Percentiles rank a stretch among this genome's conserved stretches.
phyloP scores from a whole-genome alignment of 2,797 vertebrate species.

The Falco columbarius region DNA sequence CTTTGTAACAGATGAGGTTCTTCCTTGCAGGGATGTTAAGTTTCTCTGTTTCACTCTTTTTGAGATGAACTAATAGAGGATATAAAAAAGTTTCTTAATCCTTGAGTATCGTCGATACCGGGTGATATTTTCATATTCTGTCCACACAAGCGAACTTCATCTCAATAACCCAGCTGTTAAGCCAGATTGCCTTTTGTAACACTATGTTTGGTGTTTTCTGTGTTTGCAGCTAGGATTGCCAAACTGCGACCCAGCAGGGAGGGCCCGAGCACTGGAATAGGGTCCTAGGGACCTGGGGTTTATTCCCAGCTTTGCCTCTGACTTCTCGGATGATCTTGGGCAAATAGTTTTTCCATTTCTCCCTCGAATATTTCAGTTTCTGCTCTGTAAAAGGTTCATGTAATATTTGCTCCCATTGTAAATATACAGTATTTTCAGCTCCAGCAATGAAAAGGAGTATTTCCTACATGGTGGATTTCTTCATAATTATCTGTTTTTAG shows the following conservation, averaged over 20 bases:
- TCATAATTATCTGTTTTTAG: not conserved
- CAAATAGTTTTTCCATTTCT: not conserved
- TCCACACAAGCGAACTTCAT: not conserved
- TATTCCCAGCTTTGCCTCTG: not conserved
- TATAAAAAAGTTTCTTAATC: not conserved
- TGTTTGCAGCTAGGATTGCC: not conserved
- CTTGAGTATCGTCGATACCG: not conserved
- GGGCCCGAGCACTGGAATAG: not conserved
- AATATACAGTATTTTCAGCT: not conserved
- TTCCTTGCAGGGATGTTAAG: not conserved
- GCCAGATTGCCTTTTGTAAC: not conserved
- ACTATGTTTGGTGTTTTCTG: not conserved
- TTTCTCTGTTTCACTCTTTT: not conserved
- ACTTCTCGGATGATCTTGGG: not conserved
- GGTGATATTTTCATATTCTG: not conserved
- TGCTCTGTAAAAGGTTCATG: not conserved
- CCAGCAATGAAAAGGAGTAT: not conserved
- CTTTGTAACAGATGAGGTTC: not conserved
- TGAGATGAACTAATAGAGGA: not conserved
- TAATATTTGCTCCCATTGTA: not conserved
- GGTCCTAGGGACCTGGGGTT: not conserved
- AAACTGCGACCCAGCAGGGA: not conserved
- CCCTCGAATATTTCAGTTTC: not conserved
- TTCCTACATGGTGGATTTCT: not conserved
- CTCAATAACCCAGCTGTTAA: not conserved